phyloP scores from a whole-genome alignment of 1,140 invertebrate genomes.

The Saccostrea glomerata region DNA sequence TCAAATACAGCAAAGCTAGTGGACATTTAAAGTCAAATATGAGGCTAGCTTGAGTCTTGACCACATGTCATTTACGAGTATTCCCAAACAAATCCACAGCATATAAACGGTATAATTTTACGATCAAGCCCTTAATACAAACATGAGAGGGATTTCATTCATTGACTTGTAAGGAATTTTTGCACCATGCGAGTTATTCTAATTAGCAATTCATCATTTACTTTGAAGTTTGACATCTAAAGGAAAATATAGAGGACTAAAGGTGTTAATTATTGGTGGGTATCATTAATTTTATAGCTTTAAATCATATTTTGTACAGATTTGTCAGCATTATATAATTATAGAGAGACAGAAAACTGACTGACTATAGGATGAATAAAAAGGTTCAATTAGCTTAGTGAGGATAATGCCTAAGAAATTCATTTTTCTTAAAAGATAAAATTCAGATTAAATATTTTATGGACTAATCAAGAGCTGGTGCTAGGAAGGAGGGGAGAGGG shows the following conservation, averaged over 20 bases:
- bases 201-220: background rate
- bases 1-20: background rate
- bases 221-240: constrained; percentile 16
- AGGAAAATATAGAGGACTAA: background rate
- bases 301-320: no score
- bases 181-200: background rate
- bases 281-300: background rate
- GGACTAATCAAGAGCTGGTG: no score
- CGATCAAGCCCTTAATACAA: background rate
- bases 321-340: no score
- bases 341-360: no score
- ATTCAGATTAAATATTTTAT: no score
- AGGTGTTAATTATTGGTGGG: background rate
- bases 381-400: no score
- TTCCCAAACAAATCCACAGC: background rate
- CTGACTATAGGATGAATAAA: no score
- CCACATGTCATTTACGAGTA: background rate
- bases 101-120: background rate
- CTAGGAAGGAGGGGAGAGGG: no score
- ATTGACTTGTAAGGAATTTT: background rate
- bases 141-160: background rate
- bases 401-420: no score
- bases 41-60: background rate
- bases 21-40: background rate
- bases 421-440: no score